These are phyloP conservation scores for Cyanoramphus novaezelandiae DNA, from an alignment of 2,113 vertebrate species.

Conservation along the genomic window DNA sequence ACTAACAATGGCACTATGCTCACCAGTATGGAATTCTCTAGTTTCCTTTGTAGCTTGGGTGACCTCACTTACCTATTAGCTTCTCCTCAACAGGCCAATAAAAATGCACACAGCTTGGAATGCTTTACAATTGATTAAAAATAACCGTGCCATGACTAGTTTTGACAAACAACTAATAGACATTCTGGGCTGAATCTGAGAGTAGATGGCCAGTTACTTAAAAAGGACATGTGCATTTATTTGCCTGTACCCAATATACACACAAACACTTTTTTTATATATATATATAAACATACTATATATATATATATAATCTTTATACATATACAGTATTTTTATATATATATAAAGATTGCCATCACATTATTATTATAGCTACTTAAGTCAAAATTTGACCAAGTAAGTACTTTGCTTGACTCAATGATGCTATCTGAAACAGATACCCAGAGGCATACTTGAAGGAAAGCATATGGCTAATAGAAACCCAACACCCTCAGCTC, in stretches of 20 bases:
- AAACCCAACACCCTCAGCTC: background rate
- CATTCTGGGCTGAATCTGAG: conserved; percentile 39
- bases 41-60: conserved; percentile 29
- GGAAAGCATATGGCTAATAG: conserved; percentile 22
- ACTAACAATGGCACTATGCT: background rate
- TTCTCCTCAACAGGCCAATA: conserved; percentile 57
- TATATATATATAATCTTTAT: conserved; percentile 15
- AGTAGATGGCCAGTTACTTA: background rate
- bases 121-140: background rate
- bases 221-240: conserved; percentile 66
- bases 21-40: background rate
- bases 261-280: conserved; percentile 46
- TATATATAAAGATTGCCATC: conserved; percentile 82
- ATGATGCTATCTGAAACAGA: conserved; percentile 55
- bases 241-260: conserved; percentile 62
- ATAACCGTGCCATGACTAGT: background rate
- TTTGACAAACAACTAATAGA: conserved; percentile 30
- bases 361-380: conserved; percentile 75
- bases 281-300: conserved; percentile 36
- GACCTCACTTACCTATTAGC: background rate
- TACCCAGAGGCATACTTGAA: conserved; percentile 51
- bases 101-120: conserved; percentile 40
- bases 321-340: conserved; percentile 45
- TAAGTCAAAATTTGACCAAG: conserved; percentile 66
- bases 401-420: conserved; percentile 60